Percentiles rank a stretch among this genome's conserved stretches.
phyloP scores from a whole-genome alignment of 1,140 invertebrate genomes.

The Bilobella aurantiaca region DNA sequence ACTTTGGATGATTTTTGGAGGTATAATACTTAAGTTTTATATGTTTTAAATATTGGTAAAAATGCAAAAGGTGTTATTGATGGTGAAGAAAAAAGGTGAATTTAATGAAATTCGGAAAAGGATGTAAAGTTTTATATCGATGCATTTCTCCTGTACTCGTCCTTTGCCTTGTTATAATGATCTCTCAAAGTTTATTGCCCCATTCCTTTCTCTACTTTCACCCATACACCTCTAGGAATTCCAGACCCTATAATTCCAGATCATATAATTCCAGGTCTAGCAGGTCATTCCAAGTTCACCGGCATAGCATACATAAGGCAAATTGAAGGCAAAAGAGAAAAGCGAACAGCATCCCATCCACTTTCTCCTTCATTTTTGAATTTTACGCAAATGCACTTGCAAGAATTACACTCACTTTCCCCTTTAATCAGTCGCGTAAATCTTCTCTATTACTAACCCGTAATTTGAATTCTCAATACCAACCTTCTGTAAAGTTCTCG shows the following conservation, averaged over 20 bases:
- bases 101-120: not conserved
- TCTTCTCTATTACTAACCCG: not conserved
- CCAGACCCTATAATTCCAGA: too few relatives aligned
- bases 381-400: not conserved
- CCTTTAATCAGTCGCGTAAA: not conserved
- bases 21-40: too few relatives aligned
- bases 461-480: not conserved
- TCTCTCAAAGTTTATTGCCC: constrained; percentile 12
- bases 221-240: not conserved
- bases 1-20: too few relatives aligned
- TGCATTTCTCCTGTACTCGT: not conserved
- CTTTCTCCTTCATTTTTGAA: not conserved
- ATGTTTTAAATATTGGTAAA: not conserved
- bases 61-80: not conserved
- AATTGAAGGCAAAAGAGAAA: not conserved
- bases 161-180: constrained; percentile 11
- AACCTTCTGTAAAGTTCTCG: too few relatives aligned
- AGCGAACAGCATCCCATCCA: not conserved
- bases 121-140: constrained; percentile 1
- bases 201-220: not conserved
- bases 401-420: not conserved
- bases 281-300: not conserved
- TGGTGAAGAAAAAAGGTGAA: not conserved
- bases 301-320: not conserved
- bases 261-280: too few relatives aligned